phyloP scores from a whole-genome alignment of 2,113 vertebrate genomes.

The Scatophagus argus region DNA sequence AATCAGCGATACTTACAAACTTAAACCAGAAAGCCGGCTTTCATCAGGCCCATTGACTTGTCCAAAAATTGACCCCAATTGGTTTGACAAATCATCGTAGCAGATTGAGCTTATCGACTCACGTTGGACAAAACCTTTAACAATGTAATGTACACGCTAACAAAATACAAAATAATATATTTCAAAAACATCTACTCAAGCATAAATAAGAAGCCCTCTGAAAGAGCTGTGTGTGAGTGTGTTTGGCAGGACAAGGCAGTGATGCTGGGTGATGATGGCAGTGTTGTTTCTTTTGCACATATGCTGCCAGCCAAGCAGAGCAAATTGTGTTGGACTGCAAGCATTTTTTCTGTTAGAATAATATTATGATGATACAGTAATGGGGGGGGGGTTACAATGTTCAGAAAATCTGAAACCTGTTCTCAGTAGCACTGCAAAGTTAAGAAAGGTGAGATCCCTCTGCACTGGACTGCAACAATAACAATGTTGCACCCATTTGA shows the following conservation, averaged over 20 bases:
- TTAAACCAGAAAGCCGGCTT: conserved; percentile 56
- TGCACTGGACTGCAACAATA: conserved; percentile 6
- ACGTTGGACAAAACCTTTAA: conserved; percentile 24
- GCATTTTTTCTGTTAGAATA: not conserved
- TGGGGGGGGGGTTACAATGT: conserved; percentile 8
- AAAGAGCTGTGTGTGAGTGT: conserved; percentile 54
- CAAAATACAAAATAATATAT: conserved; percentile 25
- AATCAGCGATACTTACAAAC: conserved; percentile 23
- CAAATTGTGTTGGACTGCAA: conserved; percentile 20
- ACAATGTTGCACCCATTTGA: conserved; percentile 33
- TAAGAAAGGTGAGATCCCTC: conserved; percentile 28
- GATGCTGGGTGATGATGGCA: not conserved
- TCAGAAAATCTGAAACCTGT: not conserved
- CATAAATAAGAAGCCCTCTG: conserved; percentile 60
- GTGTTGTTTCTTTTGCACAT: conserved; percentile 2
- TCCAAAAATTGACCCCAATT: conserved; percentile 16
- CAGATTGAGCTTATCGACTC: conserved; percentile 42
- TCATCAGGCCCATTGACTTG: conserved; percentile 32
- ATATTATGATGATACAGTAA: not conserved
- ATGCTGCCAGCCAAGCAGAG: not conserved
- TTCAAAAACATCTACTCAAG: conserved; percentile 32
- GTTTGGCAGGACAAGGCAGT: conserved; percentile 30
- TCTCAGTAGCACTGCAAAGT: conserved; percentile 56
- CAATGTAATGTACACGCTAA: conserved; percentile 60
- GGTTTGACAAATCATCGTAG: conserved; percentile 22